Conservation (phyloP, 1,140 invertebrate species). For the Phthorimaea operculella region DNA sequence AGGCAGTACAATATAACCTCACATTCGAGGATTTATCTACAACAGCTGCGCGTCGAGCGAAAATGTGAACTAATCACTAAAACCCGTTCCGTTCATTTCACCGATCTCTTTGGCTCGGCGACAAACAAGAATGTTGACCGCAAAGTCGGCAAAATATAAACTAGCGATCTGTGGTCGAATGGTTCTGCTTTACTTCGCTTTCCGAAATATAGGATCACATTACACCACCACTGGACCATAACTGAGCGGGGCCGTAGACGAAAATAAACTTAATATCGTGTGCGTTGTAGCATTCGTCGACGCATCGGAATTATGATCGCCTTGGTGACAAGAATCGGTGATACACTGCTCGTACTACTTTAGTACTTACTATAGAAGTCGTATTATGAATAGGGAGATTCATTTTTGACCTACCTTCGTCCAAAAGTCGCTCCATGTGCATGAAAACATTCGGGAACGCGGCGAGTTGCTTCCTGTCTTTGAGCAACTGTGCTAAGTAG, state of each 20-base stretch:
- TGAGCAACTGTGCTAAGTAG: slow-evolving; percentile 99
- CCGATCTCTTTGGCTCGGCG: slow-evolving; percentile 42
- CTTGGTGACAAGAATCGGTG: slow-evolving; percentile 41
- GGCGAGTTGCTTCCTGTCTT: slow-evolving; percentile 99
- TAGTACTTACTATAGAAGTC: slow-evolving; percentile 18
- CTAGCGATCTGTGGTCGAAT: slow-evolving; percentile 9
- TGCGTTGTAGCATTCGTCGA: slow-evolving; percentile 58
- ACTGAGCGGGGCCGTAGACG: slow-evolving; percentile 61
- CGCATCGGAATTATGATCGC: slow-evolving; percentile 55
- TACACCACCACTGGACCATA: slow-evolving; percentile 65
- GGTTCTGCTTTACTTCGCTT: slow-evolving; percentile 60
- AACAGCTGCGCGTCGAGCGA: slow-evolving; percentile 32
- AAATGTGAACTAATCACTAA: slow-evolving; percentile 26
- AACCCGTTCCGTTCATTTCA: slow-evolving; percentile 48
- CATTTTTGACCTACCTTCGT: slow-evolving; percentile 89
- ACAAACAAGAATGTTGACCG: slow-evolving; percentile 50
- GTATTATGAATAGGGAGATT: slow-evolving; percentile 28
- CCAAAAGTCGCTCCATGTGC: slow-evolving; percentile 98
- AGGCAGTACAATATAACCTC: slow-evolving; percentile 25
- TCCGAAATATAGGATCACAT: slow-evolving; percentile 61
- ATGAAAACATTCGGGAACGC: slow-evolving; percentile 99
- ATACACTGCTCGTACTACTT: slow-evolving; percentile 7
- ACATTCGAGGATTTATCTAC: slow-evolving; percentile 30
- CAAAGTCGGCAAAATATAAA: slow-evolving; percentile 29
- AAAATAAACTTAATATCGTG: slow-evolving; percentile 68